Conservation (phyloP, 2,797 vertebrate genomes). For the Graptemys geographica region DNA sequence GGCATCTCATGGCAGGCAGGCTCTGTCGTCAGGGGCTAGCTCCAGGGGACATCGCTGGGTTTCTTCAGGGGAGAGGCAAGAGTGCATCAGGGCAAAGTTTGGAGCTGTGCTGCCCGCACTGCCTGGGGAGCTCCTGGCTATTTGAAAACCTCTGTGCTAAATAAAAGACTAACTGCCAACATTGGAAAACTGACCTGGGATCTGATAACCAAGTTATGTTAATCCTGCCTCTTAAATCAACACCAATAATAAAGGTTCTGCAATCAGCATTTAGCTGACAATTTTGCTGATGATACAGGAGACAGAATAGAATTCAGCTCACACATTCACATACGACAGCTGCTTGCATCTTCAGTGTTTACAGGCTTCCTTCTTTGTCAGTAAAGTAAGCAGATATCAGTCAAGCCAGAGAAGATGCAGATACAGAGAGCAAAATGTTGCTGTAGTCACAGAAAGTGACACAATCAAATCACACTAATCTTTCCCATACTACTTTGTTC, state of each 20-base stretch:
- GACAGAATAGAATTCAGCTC: background rate
- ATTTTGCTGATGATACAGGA: background rate
- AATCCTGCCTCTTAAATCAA: background rate
- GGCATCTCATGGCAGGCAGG: no score
- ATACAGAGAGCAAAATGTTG: background rate
- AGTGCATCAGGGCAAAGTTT: no score
- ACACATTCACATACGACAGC: background rate
- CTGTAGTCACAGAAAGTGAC: background rate
- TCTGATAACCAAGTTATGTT: background rate
- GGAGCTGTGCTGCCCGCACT: no score
- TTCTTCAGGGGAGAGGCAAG: no score
- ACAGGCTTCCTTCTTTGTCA: background rate
- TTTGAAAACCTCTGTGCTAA: no score
- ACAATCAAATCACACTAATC: background rate
- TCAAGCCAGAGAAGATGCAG: accelerated
- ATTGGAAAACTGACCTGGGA: background rate
- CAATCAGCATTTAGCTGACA: background rate
- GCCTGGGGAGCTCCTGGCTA: no score
- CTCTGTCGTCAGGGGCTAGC: no score
- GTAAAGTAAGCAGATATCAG: background rate
- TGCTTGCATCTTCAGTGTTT: background rate
- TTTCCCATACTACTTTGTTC: background rate
- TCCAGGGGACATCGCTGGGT: no score
- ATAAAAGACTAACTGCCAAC: background rate
- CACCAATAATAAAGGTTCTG: background rate